Evolutionary conservation across 2,113 vertebrate species (phyloP).

Genomic region (Mionectes macconnelli): DNA sequence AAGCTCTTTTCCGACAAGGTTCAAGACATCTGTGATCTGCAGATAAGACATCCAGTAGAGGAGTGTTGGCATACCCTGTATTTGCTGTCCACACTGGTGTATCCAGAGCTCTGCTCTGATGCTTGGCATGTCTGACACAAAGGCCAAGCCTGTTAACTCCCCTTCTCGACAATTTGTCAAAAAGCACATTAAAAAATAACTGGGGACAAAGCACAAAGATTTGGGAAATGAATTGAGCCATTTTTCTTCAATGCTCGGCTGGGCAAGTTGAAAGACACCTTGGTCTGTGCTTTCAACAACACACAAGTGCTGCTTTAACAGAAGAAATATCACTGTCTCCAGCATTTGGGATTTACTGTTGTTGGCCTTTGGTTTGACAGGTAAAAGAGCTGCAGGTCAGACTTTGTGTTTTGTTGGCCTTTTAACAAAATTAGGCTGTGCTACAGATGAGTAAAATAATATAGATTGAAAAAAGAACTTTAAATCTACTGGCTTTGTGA

Average conservation of each 20-base stretch:
- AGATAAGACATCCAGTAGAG: neutral
- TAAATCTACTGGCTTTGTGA: neutral
- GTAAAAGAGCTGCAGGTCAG: constrained; percentile 8
- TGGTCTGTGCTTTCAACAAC: constrained; percentile 54
- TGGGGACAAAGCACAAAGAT: constrained; percentile 56
- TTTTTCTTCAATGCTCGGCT: constrained; percentile 72
- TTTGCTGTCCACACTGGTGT: neutral
- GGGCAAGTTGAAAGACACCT: constrained; percentile 48
- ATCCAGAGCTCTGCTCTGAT: neutral
- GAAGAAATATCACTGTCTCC: constrained; percentile 16
- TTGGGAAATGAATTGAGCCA: constrained; percentile 63
- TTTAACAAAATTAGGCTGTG: neutral
- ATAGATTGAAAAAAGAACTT: neutral
- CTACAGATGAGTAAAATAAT: neutral
- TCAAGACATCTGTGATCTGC: neutral
- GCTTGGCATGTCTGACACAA: constrained; percentile 1
- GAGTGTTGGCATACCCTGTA: neutral
- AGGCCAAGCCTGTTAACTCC: constrained; percentile 48
- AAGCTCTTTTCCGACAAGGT: neutral
- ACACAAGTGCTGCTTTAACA: neutral
- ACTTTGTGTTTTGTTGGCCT: neutral
- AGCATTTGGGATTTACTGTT: neutral
- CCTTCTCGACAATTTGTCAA: constrained; percentile 57
- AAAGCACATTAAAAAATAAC: constrained; percentile 73
- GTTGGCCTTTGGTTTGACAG: constrained; percentile 33